Base-by-base conservation (phyloP, 2,888 invertebrate genomes). In the Drosophila pseudotalamancana region DNA sequence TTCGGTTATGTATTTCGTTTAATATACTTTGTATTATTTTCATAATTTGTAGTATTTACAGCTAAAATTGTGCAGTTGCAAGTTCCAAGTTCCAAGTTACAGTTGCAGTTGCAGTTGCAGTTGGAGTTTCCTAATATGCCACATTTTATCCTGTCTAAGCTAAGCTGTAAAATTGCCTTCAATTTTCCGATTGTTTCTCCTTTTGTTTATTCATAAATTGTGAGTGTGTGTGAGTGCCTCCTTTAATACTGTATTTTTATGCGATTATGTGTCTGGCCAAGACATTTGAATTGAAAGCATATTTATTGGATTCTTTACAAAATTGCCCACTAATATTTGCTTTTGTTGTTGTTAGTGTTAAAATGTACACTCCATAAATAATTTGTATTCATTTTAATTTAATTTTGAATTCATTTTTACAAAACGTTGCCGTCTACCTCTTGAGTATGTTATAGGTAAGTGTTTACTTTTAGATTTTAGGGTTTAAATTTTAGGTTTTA, bases 331-430 rank as follows among this genome's bases (percentile, higher is more conserved):
- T 67, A 64, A 57, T 40, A 39, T 46, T 25, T 48, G 21, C 45
- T 60, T 12, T 57, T 48, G 12, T 37, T 59, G 50, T 27, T 53
- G 55, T 39, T 54, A 49, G 60, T 69, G 42, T 60, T 35, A 11
- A 60, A 77, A 70, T 78, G 19, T 84, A 67, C 85, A 81, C 77
- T 50, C 66, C 40, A 53, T 66, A 51, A 60, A 78, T 77, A 84
- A 77, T 83, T 78, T 72, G 82, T 65, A 62, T 64, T 46, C 42
- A 61, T 62, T 51, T n/a, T 37, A 50, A 55, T 45, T 57, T 48
- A 49, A 51, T 62, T 69, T 48, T 25, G 46, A 55, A 46, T 65
- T 56, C 56, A 85, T 77, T 77, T 85, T 77, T 85, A 85, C 63
- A 79, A 61, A 60, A 68, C 57, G 11, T 51, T 54, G 43, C 35